Evolutionary conservation across 1,140 invertebrate species (phyloP), one percentile per base, ranked within the genome.

Genomic region (Pinna nobilis): DNA sequence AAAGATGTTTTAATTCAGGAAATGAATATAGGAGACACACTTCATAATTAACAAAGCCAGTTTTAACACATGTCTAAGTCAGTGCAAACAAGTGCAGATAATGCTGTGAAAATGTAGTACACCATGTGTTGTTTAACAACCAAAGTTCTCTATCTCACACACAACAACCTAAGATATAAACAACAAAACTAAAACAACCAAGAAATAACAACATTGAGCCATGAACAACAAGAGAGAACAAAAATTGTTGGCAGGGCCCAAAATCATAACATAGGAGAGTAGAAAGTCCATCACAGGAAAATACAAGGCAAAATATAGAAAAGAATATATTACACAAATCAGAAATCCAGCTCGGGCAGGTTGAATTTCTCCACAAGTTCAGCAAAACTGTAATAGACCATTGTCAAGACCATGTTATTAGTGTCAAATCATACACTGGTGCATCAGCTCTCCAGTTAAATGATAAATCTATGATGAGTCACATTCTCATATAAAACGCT

Each of bases 311-410:
- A 18, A n/a, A 18, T 30, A 59, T 6, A 59, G 32, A 59, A 35
- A 59, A 6, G 25, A 39, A 32, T 33, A 23, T 33, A 49, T 20
- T 47, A 69, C 49, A 70, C 55, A 68, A 61, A 49, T 66, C 60
- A 74, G 59, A 75, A 70, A 32, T 75, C 73, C 73, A 75, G 37
- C 13, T 75, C 73, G 20, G 73, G 73, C 35, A 75, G 60, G 60
- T 75, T 75, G 51, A 75, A 51, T 75, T 75, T 75, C 66, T 75
- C 73, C 73, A 75, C 67, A 55, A 75, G 73, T 69, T 55, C 73
- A 64, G 73, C 70, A 65, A 75, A 75, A 63, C 73, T 75, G 67
- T 28, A 75, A 75, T 51, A 66, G 15, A 51, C n/a, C 37, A 66
- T 50, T 30, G 18, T n/a, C 28, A 60, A 20, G 23, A 33, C 7